phyloP scores from a whole-genome alignment of 2,888 invertebrate genomes.

The Philonicus albiceps region DNA sequence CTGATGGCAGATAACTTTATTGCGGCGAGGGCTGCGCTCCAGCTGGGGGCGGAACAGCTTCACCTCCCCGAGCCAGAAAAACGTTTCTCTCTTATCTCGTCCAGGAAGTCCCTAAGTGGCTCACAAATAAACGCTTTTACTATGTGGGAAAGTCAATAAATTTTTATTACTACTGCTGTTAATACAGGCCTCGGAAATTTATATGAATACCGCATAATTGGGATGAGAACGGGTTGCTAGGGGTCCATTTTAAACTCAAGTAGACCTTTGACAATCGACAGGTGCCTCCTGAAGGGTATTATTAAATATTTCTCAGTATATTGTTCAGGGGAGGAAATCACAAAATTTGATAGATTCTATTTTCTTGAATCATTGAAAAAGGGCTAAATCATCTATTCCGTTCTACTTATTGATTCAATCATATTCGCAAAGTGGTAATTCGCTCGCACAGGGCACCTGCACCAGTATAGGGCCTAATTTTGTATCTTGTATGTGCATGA shows the following conservation, averaged over 20 bases:
- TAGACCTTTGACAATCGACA: background rate
- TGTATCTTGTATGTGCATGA: background rate
- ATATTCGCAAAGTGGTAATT: background rate
- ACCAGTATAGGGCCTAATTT: background rate
- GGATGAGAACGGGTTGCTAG: background rate
- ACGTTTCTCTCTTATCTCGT: constrained; percentile 12
- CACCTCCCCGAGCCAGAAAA: background rate
- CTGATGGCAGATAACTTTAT: constrained; percentile 41
- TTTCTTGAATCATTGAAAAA: background rate
- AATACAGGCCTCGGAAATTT: constrained; percentile 38
- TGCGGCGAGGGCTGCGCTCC: constrained; percentile 13
- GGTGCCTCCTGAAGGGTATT: background rate
- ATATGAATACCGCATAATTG: constrained; percentile 35
- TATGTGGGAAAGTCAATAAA: constrained; percentile 36
- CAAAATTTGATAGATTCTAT: background rate
- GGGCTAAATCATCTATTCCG: background rate
- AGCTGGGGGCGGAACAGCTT: background rate
- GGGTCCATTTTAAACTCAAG: background rate
- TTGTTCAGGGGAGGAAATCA: background rate
- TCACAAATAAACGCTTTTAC: constrained; percentile 38
- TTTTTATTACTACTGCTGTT: constrained; percentile 37
- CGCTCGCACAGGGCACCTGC: background rate
- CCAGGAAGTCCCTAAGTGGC: constrained; percentile 33
- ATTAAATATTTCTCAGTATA: background rate
- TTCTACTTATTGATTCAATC: background rate